Evolutionary conservation across 2,797 vertebrate species (phyloP).

Genomic region (Smutsia gigantea): DNA sequence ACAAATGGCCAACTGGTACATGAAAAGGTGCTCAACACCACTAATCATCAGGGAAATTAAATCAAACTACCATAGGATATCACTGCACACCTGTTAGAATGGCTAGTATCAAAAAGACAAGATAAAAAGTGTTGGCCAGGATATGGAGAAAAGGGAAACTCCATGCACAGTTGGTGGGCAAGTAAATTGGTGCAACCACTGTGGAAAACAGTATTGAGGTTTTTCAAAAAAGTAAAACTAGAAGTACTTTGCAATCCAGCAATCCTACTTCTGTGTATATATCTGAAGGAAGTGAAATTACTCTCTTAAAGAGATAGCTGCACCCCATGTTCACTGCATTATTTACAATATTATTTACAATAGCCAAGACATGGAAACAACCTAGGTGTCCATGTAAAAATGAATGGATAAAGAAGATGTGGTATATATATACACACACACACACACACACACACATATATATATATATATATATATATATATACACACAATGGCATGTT

Average conservation of each 20-base stretch:
- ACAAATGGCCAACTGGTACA: not conserved
- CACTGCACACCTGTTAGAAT: not conserved
- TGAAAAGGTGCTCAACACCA: not conserved
- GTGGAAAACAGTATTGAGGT: not conserved
- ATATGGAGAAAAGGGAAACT: not conserved
- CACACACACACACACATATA: too few species aligned
- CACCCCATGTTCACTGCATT: not conserved
- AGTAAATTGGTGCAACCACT: not conserved
- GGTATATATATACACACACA: not conserved
- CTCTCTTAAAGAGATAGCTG: not conserved
- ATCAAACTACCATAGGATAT: not conserved
- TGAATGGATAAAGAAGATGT: not conserved
- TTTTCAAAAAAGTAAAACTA: not conserved
- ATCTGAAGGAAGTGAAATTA: not conserved
- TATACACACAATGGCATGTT: not conserved
- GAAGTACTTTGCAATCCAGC: not conserved
- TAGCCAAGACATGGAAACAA: not conserved
- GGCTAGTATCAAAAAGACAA: not conserved
- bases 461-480: too few species aligned
- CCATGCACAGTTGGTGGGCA: not conserved
- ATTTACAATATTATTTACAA: not conserved
- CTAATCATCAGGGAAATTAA: not conserved
- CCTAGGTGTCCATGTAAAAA: not conserved
- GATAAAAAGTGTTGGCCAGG: not conserved
- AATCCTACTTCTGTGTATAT: not conserved